phyloP scores from a whole-genome alignment of 2,888 invertebrate species.

The Siphonodentalium dalli region DNA sequence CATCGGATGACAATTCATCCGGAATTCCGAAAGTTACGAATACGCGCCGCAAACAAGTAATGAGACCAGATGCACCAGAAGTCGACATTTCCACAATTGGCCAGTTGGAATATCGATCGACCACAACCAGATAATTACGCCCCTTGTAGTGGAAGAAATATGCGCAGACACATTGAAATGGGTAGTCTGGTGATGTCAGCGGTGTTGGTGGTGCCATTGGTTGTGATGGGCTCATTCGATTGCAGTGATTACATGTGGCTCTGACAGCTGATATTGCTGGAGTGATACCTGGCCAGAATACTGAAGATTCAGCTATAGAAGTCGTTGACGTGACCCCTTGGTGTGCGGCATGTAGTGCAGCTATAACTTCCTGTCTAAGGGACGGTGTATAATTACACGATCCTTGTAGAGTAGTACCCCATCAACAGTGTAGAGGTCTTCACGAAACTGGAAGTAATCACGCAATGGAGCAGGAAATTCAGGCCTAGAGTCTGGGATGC shows the following conservation, averaged over 20 bases:
- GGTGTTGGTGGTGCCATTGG: slow-evolving; percentile 34
- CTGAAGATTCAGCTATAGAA: slow-evolving; percentile 33
- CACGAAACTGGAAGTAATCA: slow-evolving; percentile 18
- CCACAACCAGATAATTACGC: slow-evolving; percentile 29
- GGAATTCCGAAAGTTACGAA: slow-evolving; percentile 34
- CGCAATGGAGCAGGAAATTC: slow-evolving; percentile 12
- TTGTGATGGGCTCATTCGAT: slow-evolving; percentile 31
- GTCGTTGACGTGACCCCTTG: slow-evolving; percentile 37
- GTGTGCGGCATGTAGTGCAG: slow-evolving; percentile 37
- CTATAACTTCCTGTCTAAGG: slow-evolving; percentile 25
- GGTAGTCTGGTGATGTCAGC: slow-evolving; percentile 23
- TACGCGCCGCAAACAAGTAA: slow-evolving; percentile 16
- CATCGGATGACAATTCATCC: slow-evolving; percentile 33
- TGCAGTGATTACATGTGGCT: slow-evolving; percentile 21
- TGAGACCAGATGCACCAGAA: slow-evolving; percentile 23
- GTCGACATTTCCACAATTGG: slow-evolving; percentile 29
- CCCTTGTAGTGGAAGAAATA: slow-evolving; percentile 31
- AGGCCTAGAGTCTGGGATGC: slow-evolving; percentile 9
- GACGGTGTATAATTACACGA: slow-evolving; percentile 33
- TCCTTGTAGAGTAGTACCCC: slow-evolving; percentile 32
- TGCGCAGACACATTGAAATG: slow-evolving; percentile 30
- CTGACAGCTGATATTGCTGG: slow-evolving; percentile 20
- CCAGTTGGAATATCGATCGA: slow-evolving; percentile 38
- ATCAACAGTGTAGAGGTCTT: slow-evolving; percentile 21
- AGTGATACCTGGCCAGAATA: slow-evolving; percentile 18